Evolutionary conservation across 2,797 vertebrate genomes (phyloP).

Genomic region (Parauchenoglanis punctatus): DNA sequence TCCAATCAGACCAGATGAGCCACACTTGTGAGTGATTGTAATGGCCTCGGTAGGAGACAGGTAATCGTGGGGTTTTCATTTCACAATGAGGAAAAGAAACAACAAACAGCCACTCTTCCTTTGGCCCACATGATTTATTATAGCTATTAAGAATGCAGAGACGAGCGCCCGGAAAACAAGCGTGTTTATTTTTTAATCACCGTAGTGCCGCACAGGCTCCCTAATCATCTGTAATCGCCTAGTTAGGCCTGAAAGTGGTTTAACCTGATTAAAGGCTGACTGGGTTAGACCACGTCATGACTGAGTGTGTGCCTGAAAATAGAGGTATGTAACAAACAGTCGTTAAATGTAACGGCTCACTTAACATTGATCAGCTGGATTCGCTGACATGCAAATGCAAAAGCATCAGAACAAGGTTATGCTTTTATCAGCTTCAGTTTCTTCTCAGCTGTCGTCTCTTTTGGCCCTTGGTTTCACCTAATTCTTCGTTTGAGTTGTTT

Average conservation of each 20-base stretch:
- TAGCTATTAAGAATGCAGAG: slow-evolving; percentile 62
- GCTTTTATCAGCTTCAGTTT: not conserved
- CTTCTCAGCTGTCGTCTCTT: not conserved
- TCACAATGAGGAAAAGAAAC: slow-evolving; percentile 53
- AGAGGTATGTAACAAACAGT: slow-evolving; percentile 15
- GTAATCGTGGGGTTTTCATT: slow-evolving; percentile 56
- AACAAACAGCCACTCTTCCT: slow-evolving; percentile 52
- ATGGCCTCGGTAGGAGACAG: slow-evolving; percentile 51
- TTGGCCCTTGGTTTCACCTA: not conserved
- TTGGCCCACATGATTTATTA: slow-evolving; percentile 58
- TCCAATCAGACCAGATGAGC: slow-evolving; percentile 50
- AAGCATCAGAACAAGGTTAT: not conserved
- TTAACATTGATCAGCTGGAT: not conserved
- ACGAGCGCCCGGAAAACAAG: slow-evolving; percentile 65
- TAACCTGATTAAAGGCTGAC: slow-evolving; percentile 55
- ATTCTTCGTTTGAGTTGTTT: not conserved
- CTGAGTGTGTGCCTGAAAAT: slow-evolving; percentile 11
- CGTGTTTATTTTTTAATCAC: slow-evolving; percentile 64
- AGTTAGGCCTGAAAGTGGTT: slow-evolving; percentile 52
- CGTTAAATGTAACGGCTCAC: not conserved
- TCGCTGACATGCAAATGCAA: not conserved
- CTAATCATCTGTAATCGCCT: slow-evolving; percentile 60
- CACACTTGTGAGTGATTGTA: slow-evolving; percentile 49
- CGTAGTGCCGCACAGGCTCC: slow-evolving; percentile 43
- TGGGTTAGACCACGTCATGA: slow-evolving; percentile 59